These are phyloP conservation scores for Solea senegalensis DNA, from an alignment of 2,113 vertebrate species.

Conservation along the genomic window DNA sequence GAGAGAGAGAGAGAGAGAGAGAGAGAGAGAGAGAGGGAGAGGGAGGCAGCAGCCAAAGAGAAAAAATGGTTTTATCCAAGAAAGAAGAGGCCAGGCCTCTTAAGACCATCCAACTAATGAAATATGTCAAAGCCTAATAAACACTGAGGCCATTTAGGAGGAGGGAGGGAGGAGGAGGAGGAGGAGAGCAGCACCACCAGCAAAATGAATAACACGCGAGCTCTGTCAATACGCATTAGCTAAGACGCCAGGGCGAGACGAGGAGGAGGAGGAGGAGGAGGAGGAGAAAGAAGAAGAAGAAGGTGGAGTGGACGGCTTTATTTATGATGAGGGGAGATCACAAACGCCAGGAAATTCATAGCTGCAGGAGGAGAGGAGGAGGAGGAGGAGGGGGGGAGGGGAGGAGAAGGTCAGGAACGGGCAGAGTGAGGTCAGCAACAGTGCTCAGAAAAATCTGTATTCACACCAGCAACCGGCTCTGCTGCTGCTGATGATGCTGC, in stretches of 20 bases:
- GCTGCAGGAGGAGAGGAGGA: neutral
- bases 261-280: slow-evolving; percentile 1
- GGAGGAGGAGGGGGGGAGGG: neutral
- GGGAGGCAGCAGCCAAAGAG: slow-evolving; percentile 53
- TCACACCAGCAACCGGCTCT: slow-evolving; percentile 47
- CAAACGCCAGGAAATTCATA: slow-evolving; percentile 50
- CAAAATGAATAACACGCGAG: slow-evolving; percentile 80
- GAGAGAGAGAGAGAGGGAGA: slow-evolving; percentile 38
- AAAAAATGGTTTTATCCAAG: slow-evolving; percentile 86
- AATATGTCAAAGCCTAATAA: slow-evolving; percentile 94
- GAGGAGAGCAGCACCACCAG: no score
- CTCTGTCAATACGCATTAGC: slow-evolving; percentile 90
- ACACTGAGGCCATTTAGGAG: slow-evolving; percentile 85
- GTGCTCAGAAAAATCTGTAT: slow-evolving; percentile 45
- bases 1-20: slow-evolving; percentile 7
- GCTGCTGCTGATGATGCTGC: no score
- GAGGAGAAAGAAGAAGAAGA: slow-evolving; percentile 13
- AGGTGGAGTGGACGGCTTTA: slow-evolving; percentile 58
- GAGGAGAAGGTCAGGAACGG: slow-evolving; percentile 36
- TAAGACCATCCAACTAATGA: slow-evolving; percentile 96
- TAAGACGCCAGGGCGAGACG: slow-evolving; percentile 47
- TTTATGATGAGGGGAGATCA: slow-evolving; percentile 48
- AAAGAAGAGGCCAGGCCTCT: slow-evolving; percentile 84
- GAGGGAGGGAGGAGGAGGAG: slow-evolving; percentile 66
- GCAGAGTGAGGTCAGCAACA: slow-evolving; percentile 46